Evolutionary conservation across 2,113 vertebrate species (phyloP).

Genomic region (Percina caprodes): DNA sequence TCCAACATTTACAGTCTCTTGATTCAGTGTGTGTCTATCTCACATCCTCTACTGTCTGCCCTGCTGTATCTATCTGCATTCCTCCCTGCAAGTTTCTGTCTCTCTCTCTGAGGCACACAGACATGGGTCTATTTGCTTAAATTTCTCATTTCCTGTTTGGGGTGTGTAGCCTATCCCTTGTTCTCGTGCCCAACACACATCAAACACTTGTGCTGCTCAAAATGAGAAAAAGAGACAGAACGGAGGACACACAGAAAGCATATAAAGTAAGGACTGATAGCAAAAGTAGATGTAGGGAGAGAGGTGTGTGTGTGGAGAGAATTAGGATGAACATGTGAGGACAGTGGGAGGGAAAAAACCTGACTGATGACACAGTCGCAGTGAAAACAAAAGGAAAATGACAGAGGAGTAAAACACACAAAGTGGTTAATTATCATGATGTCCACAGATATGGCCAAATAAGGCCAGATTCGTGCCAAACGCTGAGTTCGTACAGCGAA

Average conservation of each 20-base stretch:
- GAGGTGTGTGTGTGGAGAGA: constrained; percentile 7
- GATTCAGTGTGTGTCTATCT: constrained; percentile 55
- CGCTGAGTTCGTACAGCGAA: constrained; percentile 19
- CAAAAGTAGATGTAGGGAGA: constrained; percentile 5
- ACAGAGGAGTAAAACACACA: constrained; percentile 16
- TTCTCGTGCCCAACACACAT: constrained; percentile 82
- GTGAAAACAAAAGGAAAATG: constrained; percentile 14
- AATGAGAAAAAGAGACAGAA: constrained; percentile 39
- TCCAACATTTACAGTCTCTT: constrained; percentile 36
- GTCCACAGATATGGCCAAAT: constrained; percentile 48
- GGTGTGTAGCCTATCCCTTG: constrained; percentile 81
- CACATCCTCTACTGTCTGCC: constrained; percentile 56
- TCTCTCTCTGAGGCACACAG: constrained; percentile 56
- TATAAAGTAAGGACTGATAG: constrained; percentile 22
- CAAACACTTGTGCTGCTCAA: constrained; percentile 65
- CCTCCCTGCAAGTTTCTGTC: constrained; percentile 44
- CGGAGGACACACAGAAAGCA: constrained; percentile 28
- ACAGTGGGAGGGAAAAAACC: constrained; percentile 35
- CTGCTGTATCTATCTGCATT: constrained; percentile 45
- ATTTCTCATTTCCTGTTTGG: constrained; percentile 86
- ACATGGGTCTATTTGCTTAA: constrained; percentile 73
- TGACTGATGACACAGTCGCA: constrained; percentile 21
- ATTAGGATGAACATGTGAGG: constrained; percentile 20
- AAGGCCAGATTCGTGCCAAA: constrained; percentile 33
- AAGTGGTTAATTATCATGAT: constrained; percentile 43